A percentile compares a stretch with the other conserved stretches of the same genome.
Evolutionary conservation across 2,888 invertebrate species (phyloP).

Genomic region (Axea sp.): DNA sequence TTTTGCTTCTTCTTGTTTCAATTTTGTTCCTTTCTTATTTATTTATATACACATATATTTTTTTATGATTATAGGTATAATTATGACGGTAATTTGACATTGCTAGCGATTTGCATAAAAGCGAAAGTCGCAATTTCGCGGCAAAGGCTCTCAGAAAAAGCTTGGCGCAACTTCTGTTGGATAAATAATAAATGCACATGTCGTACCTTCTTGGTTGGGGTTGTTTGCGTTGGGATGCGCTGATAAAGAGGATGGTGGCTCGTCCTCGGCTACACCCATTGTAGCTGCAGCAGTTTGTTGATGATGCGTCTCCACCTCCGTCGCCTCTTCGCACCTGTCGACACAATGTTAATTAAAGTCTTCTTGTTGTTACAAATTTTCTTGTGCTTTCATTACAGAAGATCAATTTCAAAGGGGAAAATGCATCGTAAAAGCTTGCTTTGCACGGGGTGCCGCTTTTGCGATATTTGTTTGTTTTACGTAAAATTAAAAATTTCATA

Average conservation of each 20-base stretch:
- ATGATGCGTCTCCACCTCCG: slow-evolving; percentile 76
- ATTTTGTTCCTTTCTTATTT: background rate
- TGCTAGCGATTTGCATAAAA: slow-evolving; percentile 11
- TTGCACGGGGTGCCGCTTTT: no score
- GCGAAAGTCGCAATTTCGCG: slow-evolving; percentile 6
- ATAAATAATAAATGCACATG: slow-evolving; percentile 47
- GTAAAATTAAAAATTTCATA: no score
- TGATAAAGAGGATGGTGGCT: slow-evolving; percentile 75
- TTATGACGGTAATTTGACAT: no score
- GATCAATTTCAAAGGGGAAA: no score
- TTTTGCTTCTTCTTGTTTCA: background rate
- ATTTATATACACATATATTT: no score
- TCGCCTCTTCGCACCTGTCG: slow-evolving; percentile 76
- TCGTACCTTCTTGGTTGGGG: slow-evolving; percentile 75
- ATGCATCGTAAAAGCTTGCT: no score
- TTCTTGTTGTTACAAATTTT: background rate
- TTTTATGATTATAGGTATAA: no score
- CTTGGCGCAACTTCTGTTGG: slow-evolving; percentile 6
- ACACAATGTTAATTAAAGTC: slow-evolving; percentile 27
- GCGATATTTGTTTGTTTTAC: no score
- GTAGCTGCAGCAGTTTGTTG: slow-evolving; percentile 76
- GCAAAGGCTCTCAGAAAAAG: slow-evolving; percentile 6
- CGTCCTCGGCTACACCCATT: slow-evolving; percentile 78
- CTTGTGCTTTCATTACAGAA: background rate
- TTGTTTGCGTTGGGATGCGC: slow-evolving; percentile 75